Evolutionary conservation across 2,113 vertebrate genomes (phyloP).

Genomic region (Xiphophorus hellerii): DNA sequence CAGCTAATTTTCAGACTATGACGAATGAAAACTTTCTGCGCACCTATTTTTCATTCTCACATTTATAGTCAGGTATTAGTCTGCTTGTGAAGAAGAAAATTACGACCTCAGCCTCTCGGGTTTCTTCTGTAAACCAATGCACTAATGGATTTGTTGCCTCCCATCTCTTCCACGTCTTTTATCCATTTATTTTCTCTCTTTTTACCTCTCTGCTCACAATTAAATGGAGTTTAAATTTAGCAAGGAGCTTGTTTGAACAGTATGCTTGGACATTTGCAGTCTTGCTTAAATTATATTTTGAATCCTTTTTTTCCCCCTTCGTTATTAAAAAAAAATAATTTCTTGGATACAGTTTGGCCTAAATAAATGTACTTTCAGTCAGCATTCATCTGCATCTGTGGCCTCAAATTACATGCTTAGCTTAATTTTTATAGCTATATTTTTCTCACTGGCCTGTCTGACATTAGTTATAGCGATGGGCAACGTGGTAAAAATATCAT

Average conservation of each 20-base stretch:
- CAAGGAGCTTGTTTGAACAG: background rate
- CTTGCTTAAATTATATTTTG: too few relatives aligned
- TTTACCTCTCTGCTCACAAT: conserved; percentile 30
- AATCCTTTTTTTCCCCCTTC: too few relatives aligned
- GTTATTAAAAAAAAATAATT: too few relatives aligned
- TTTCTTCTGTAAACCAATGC: conserved; percentile 82
- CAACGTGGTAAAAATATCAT: too few relatives aligned
- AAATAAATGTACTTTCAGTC: too few relatives aligned
- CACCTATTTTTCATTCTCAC: background rate
- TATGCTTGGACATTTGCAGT: too few relatives aligned
- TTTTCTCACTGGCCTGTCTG: too few relatives aligned
- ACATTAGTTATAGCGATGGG: too few relatives aligned
- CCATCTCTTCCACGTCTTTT: conserved; percentile 19
- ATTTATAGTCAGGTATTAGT: conserved; percentile 61
- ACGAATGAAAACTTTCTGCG: conserved; percentile 1
- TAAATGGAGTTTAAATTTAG: conserved; percentile 42
- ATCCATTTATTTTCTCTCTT: conserved; percentile 44
- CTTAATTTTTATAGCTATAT: too few relatives aligned
- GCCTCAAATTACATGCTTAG: too few relatives aligned
- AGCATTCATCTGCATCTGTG: too few relatives aligned
- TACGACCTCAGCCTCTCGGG: conserved; percentile 77
- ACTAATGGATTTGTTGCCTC: conserved; percentile 70
- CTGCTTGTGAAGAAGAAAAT: conserved; percentile 85
- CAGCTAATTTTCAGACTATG: background rate
- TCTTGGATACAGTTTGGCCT: too few relatives aligned